phyloP scores from a whole-genome alignment of 2,888 invertebrate species.

The Tipula helvola region DNA sequence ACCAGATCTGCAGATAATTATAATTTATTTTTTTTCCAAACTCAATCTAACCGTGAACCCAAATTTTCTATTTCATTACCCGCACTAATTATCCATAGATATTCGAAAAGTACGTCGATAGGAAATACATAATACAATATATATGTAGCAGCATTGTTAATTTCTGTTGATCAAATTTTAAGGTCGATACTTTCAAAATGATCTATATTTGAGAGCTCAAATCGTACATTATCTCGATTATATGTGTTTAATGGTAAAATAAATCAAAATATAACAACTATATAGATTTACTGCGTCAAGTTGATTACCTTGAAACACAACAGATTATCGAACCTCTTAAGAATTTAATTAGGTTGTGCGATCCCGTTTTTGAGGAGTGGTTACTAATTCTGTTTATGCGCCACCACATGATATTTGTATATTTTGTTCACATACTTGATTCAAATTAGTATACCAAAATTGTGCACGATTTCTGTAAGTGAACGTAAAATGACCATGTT shows the following conservation, averaged over 20 bases:
- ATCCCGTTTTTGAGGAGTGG: neutral
- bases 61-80: neutral
- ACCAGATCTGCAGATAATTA: neutral
- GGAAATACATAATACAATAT: neutral
- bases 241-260: neutral
- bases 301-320: neutral
- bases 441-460: neutral
- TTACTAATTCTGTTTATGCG: neutral
- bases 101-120: neutral
- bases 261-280: neutral
- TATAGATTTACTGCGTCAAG: neutral
- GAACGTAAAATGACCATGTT: neutral
- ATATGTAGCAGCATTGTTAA: neutral
- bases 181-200: neutral
- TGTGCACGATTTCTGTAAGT: neutral
- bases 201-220: neutral
- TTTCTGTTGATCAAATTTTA: neutral
- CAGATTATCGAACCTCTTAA: neutral
- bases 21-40: neutral
- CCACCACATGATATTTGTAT: neutral
- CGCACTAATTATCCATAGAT: neutral
- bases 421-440: neutral
- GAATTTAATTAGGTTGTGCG: neutral
- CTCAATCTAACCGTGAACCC: neutral
- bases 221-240: neutral